phyloP scores from a whole-genome alignment of 1,140 invertebrate species.

The Conus ventricosus region DNA sequence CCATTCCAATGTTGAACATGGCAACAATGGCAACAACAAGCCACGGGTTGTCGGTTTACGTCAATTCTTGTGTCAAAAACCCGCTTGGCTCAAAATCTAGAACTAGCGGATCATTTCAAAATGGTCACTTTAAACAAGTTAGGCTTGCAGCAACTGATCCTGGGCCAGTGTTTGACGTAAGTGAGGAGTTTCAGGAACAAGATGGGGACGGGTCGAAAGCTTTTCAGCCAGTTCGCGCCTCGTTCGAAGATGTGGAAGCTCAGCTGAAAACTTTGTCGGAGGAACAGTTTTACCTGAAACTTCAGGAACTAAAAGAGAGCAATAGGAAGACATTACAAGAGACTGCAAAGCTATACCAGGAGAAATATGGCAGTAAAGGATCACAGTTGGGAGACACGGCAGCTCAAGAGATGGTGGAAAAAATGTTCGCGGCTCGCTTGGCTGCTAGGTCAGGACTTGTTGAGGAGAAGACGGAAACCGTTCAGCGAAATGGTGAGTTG shows the following conservation, averaged over 20 bases:
- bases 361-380: conserved; percentile 55
- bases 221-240: background rate
- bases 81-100: conserved; percentile 68
- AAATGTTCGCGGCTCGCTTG: conserved; percentile 33
- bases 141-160: conserved; percentile 33
- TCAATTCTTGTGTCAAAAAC: conserved; percentile 69
- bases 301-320: conserved; percentile 68
- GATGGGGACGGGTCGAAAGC: background rate
- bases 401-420: conserved; percentile 33
- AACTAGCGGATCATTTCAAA: conserved; percentile 52
- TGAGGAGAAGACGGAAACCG: background rate
- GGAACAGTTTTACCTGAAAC: conserved; percentile 71
- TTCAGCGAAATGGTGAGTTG: background rate
- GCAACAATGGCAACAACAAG: conserved; percentile 73
- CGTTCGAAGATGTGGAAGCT: conserved; percentile 39
- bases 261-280: conserved; percentile 61
- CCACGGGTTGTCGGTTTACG: conserved; percentile 67
- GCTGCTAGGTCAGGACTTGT: conserved; percentile 31
- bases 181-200: conserved; percentile 19
- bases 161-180: background rate
- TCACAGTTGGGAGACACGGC: background rate
- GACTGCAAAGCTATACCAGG: conserved; percentile 70
- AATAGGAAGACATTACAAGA: conserved; percentile 70
- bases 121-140: conserved; percentile 28
- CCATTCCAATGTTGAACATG: conserved; percentile 57